A percentile compares a stretch with the other conserved stretches of the same genome.
Conservation (phyloP, 1,140 invertebrate genomes). For the Lithobius niger region DNA sequence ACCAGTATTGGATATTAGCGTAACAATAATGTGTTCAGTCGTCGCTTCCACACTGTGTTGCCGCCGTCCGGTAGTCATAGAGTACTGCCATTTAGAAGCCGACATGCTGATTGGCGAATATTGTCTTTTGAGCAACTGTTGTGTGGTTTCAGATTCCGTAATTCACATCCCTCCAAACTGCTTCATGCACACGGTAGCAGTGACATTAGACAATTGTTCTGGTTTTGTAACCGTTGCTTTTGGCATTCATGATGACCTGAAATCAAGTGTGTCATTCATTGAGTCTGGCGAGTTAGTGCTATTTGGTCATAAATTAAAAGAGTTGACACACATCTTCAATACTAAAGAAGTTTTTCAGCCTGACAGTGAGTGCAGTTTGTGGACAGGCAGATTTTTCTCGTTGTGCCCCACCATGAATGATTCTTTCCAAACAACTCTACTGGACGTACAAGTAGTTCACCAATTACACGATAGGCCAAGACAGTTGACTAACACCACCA, state of each 20-base stretch:
- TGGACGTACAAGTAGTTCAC: no score
- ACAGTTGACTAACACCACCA: no score
- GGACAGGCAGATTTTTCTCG: slow-evolving; percentile 30
- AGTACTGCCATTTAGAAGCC: slow-evolving; percentile 31
- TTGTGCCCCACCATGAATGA: slow-evolving; percentile 22
- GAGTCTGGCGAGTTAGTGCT: slow-evolving; percentile 17
- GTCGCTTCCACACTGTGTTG: slow-evolving; percentile 9
- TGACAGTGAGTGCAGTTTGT: slow-evolving; percentile 22
- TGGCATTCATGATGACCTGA: slow-evolving; percentile 31
- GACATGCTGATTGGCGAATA: slow-evolving; percentile 24
- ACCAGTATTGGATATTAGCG: not conserved
- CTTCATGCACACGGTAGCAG: slow-evolving; percentile 32
- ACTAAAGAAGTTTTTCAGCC: slow-evolving; percentile 4
- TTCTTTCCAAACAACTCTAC: slow-evolving; percentile 22
- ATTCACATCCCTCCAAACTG: slow-evolving; percentile 25
- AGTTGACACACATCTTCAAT: slow-evolving; percentile 11
- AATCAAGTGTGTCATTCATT: slow-evolving; percentile 20
- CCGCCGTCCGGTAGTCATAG: slow-evolving; percentile 24
- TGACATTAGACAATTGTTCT: slow-evolving; percentile 15
- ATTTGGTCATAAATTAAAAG: slow-evolving; percentile 22
- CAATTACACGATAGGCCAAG: no score
- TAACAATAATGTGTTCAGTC: slow-evolving; percentile 13
- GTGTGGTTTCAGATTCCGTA: slow-evolving; percentile 9
- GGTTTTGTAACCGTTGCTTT: slow-evolving; percentile 32
- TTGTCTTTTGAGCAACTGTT: slow-evolving; percentile 33